Percentiles rank a stretch among this genome's conserved stretches.
These are phyloP conservation scores for Tiliacea citrago DNA, from an alignment of 2,888 invertebrate species.

Conservation along the genomic window DNA sequence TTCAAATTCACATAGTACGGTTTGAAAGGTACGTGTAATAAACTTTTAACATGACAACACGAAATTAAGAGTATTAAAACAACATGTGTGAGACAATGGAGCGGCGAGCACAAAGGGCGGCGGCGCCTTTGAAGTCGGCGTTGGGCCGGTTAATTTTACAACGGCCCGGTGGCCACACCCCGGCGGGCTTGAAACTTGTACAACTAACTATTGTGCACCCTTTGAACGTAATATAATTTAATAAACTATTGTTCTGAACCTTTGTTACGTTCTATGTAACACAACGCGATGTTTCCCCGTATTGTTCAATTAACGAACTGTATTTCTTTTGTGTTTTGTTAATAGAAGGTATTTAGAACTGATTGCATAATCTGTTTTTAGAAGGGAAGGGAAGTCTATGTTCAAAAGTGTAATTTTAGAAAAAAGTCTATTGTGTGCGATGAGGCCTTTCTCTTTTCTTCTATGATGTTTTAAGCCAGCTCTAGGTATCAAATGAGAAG, in stretches of 20 bases:
- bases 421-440: neutral
- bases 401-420: constrained; percentile 5
- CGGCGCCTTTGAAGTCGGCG: constrained; percentile 83
- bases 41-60: constrained; percentile 88
- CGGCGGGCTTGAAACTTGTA: constrained; percentile 47
- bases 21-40: constrained; percentile 73
- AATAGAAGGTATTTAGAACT: constrained; percentile 30
- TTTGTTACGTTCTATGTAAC: constrained; percentile 29
- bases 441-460: too few species aligned
- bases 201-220: constrained; percentile 67
- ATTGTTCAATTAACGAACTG: constrained; percentile 42
- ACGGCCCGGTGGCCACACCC: constrained; percentile 73
- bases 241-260: constrained; percentile 46
- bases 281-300: constrained; percentile 25
- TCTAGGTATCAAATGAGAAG: neutral
- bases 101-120: constrained; percentile 83
- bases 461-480: neutral
- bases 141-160: constrained; percentile 82
- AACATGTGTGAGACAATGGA: constrained; percentile 87
- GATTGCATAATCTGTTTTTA: constrained; percentile 23
- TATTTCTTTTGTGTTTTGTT: constrained; percentile 31
- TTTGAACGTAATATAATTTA: constrained; percentile 46
- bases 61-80: constrained; percentile 87
- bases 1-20: constrained; percentile 57
- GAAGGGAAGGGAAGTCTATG: constrained; percentile 3